Base-by-base conservation (phyloP, 2,888 invertebrate species). In the Cheilosia pagana region DNA sequence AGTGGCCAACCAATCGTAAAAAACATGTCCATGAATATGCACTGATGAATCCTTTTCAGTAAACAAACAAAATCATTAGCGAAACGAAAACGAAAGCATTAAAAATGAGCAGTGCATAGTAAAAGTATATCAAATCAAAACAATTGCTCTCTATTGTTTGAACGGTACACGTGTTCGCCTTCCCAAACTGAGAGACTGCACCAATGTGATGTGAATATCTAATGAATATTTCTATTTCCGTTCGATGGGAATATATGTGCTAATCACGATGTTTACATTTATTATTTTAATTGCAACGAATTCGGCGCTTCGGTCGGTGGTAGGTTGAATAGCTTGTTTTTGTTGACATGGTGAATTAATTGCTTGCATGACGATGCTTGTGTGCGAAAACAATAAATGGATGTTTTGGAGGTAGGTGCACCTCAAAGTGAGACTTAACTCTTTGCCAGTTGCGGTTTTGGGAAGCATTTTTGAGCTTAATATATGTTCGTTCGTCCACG, bases 31-130 rank as follows among this genome's bases (percentile, higher is more conserved):
- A 8, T 31, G 7, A 31, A 31, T 10, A 10, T 31, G 10, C 31
- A 35, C 3, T 12, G 0, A 35, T 0, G 3, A 12, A 12, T 12
- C 35, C 12, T 35, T 35, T 35, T 35, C 3, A 12, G 35, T 35
- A 12, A 12, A 35, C 21, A 50, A 50, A 50, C 50, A 41, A 23
- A 41, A 25, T 3, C 14, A 25, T 28, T 31, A 41, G 28, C 12
- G 12, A 19, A 53, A 41, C 28, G 53, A 67, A 67, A 53, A 41
- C 53, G 53, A 28, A 53, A 67, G 12, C 53, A 8, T 67, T 67
- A 3, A 41, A 28, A n/a, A 7, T 19, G 5, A n/a, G 4, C 4
- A 55, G 25, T 25, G 12, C 10, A 35, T 0, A 12, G 8, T 35
- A 3, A 12, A 12, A 35, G 7, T 31, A 35, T 0, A 28, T 28